Evolutionary conservation across 2,797 vertebrate species (phyloP).

Genomic region (Neostethus bicornis): DNA sequence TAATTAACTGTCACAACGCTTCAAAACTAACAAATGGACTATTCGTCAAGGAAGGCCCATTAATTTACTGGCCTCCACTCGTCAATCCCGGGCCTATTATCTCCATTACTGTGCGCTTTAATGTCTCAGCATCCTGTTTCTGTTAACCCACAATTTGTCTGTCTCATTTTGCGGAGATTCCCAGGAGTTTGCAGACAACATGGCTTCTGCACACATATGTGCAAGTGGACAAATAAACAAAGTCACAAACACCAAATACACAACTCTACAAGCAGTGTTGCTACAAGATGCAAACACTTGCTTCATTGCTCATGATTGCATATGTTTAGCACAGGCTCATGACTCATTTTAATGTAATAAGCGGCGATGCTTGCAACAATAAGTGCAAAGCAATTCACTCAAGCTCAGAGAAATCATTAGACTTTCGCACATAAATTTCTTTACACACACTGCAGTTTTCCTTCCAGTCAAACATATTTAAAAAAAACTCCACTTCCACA

Average conservation of each 20-base stretch:
- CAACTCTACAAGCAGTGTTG: constrained; percentile 1
- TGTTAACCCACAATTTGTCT: constrained; percentile 39
- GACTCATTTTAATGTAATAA: constrained; percentile 39
- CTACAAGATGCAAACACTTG: constrained; percentile 6
- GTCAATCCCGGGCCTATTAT: constrained; percentile 73
- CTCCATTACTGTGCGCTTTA: constrained; percentile 68
- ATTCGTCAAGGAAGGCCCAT: constrained; percentile 75
- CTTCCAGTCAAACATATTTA: constrained; percentile 65
- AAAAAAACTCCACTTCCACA: constrained; percentile 51
- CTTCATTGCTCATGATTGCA: constrained; percentile 5
- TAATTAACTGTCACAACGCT: constrained; percentile 80
- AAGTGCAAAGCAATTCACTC: constrained; percentile 16
- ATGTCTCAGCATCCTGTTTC: constrained; percentile 45
- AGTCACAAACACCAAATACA: background rate
- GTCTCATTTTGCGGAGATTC: constrained; percentile 39
- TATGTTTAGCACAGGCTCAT: constrained; percentile 25
- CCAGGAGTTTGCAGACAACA: constrained; percentile 12
- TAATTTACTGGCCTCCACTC: constrained; percentile 72
- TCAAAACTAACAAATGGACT: constrained; percentile 81
- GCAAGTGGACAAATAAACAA: background rate
- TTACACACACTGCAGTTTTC: constrained; percentile 34
- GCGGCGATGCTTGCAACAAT: constrained; percentile 16
- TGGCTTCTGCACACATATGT: background rate
- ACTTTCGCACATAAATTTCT: constrained; percentile 22
- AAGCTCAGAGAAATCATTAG: constrained; percentile 19